Evolutionary conservation across 2,113 vertebrate species (phyloP), one percentile per base, ranked within the genome.

Genomic region (Phodopus roborovskii): DNA sequence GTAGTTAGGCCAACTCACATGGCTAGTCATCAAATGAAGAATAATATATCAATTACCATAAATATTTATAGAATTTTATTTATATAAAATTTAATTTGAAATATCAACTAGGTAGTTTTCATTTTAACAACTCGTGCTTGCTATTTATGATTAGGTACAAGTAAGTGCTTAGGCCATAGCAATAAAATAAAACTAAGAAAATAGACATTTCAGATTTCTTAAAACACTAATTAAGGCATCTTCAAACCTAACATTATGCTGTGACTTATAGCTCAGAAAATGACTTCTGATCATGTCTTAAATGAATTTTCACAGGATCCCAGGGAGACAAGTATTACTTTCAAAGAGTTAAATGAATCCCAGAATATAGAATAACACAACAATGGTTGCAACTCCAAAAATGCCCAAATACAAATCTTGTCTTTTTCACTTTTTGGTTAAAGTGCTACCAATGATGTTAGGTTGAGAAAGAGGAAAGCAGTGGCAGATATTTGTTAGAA

Each of bases 111-210:
- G 7, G 60, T 68, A 83, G 88, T 90, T 88, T 19, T 93, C 33
- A 39, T 28, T 53, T 88, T 83, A 74, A 33, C 77, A 87, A 94
- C 4, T 0, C 75, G 3, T 7, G 64, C 68, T 96, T 94, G 45
- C 7, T 91, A 45, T 94, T 96, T 95, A 71, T 17, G 30, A n/a
- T 15, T 73, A 92, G 26, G 64, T 53, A 88, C 88, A 87, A 66
- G 56, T n/a, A 93, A 94, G 12, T 92, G 24, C 83, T n/a, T 92
- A 36, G 20, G 26, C 7, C 5, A 75, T 39, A 96, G 42, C 4
- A 92, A 96, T 74, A 92, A 94, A 96, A 93, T 95, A 82, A 94
- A 84, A 6, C 24, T 84, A 81, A 85, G 39, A 75, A 77, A 82
- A 89, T 16, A 88, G 50, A 4, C 7, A 81, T 42, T 94, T 96